phyloP scores from a whole-genome alignment of 1,140 invertebrate species.

The Pemphigus obesinymphae region DNA sequence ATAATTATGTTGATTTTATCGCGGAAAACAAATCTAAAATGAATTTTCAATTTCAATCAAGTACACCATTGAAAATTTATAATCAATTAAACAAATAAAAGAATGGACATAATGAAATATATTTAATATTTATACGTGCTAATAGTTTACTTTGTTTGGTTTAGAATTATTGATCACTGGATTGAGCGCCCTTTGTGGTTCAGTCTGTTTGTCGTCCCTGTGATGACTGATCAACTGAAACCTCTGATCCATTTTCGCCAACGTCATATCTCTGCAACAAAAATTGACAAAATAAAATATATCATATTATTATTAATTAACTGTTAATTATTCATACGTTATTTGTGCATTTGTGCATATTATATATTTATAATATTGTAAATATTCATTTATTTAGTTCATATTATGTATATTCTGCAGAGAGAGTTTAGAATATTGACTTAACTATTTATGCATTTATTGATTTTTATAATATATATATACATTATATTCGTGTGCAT shows the following conservation, averaged over 20 bases:
- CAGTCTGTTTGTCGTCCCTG: slow-evolving; percentile 26
- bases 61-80: background rate
- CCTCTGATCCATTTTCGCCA: slow-evolving; percentile 32
- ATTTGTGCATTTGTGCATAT: no score
- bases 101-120: background rate
- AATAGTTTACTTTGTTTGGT: slow-evolving; percentile 37
- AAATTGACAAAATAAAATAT: background rate
- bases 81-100: background rate
- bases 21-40: no score
- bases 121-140: background rate
- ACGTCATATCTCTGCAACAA: slow-evolving; percentile 26
- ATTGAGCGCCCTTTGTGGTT: slow-evolving; percentile 13
- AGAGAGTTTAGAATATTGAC: background rate
- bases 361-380: no score
- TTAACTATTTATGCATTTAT: background rate
- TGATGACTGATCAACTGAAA: slow-evolving; percentile 35
- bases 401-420: no score
- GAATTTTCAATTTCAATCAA: no score
- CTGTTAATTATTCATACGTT: no score
- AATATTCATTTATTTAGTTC: no score
- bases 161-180: slow-evolving; percentile 36
- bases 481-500: no score
- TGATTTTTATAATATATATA: no score
- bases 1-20: no score
- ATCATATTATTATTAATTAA: background rate